Evolutionary conservation across 2,888 invertebrate genomes (phyloP).

Genomic region (Lasiommata megera): DNA sequence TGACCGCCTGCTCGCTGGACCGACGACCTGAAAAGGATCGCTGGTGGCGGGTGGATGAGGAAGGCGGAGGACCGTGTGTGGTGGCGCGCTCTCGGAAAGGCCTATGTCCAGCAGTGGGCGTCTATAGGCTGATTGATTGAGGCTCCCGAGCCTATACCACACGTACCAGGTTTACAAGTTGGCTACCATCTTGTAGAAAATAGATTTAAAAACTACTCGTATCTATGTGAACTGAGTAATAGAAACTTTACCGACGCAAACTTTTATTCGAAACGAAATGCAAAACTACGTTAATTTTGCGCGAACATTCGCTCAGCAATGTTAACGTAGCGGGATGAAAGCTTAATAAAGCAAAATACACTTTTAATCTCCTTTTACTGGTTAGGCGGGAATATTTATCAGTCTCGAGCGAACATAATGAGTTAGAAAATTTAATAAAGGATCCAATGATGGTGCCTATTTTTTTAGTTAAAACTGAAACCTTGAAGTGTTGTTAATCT

Average conservation of each 20-base stretch:
- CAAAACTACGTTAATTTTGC: background rate
- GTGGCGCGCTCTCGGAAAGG: too few species aligned
- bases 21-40: too few species aligned
- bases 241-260: background rate
- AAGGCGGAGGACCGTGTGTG: too few species aligned
- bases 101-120: too few species aligned
- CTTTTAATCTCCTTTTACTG: conserved; percentile 7
- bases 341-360: conserved; percentile 8
- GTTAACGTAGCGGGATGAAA: background rate
- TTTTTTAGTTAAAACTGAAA: background rate
- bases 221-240: background rate
- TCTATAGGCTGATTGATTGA: too few species aligned
- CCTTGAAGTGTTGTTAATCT: background rate
- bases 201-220: too few species aligned
- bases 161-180: too few species aligned
- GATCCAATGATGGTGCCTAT: background rate
- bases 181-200: too few species aligned
- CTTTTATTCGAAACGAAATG: background rate
- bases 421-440: conserved; percentile 12
- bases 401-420: background rate
- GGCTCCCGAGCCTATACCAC: too few species aligned
- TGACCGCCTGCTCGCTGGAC: too few species aligned
- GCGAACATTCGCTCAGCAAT: background rate
- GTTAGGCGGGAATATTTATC: conserved; percentile 1
- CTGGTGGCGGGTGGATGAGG: too few species aligned